Evolutionary conservation across 2,797 vertebrate species (phyloP).

Genomic region (Sebastes kiyomatsui): DNA sequence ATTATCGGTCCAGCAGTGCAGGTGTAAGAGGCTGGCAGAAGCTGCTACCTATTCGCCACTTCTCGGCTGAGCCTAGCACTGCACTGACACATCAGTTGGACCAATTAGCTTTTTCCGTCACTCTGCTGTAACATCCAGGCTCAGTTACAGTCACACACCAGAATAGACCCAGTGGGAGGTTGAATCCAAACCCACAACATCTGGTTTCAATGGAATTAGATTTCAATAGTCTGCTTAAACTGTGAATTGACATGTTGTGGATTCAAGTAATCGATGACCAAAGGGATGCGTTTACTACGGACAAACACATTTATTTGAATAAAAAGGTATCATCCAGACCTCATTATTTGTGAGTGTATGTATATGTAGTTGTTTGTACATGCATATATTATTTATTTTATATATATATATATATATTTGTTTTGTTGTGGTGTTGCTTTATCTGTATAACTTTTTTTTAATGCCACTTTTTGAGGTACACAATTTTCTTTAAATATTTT

Average conservation of each 20-base stretch:
- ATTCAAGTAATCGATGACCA: background rate
- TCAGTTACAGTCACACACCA: constrained; percentile 36
- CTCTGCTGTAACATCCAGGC: constrained; percentile 48
- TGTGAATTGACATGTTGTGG: background rate
- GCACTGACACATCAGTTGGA: constrained; percentile 61
- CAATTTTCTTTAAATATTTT: background rate
- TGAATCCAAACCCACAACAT: background rate
- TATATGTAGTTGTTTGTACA: background rate
- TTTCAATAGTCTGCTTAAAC: background rate
- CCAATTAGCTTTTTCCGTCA: constrained; percentile 67
- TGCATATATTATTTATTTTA: background rate
- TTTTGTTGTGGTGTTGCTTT: background rate
- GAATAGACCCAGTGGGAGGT: constrained; percentile 16
- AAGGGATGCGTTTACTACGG: background rate
- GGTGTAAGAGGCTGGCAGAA: constrained; percentile 45
- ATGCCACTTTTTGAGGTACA: background rate
- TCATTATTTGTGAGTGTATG: background rate
- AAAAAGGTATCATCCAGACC: background rate
- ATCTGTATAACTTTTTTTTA: background rate
- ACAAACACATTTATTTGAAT: background rate
- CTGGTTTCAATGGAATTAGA: background rate
- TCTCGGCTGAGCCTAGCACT: constrained; percentile 47
- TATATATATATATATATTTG: background rate
- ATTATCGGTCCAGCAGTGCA: constrained; percentile 60
- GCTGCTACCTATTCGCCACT: constrained; percentile 40